Evolutionary conservation across 2,888 invertebrate genomes (phyloP).

Genomic region (Oithona nana): DNA sequence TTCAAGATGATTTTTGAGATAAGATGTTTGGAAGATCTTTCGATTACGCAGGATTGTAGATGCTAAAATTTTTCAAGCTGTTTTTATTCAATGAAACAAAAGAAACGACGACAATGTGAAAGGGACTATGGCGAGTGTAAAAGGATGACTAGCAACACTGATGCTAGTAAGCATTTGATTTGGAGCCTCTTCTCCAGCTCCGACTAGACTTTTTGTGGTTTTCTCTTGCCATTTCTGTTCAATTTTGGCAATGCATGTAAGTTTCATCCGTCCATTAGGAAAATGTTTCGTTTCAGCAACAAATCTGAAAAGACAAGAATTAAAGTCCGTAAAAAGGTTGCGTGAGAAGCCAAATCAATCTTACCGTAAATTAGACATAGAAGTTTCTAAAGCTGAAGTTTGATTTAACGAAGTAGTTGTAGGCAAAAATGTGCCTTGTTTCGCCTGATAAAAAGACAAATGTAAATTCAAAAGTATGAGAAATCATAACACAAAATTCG

Average conservation of each 20-base stretch:
- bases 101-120: no score
- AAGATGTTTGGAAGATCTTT: no score
- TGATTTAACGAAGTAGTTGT: background rate
- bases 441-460: background rate
- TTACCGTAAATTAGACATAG: background rate
- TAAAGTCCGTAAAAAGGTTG: background rate
- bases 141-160: background rate
- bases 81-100: no score
- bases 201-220: background rate
- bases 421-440: background rate
- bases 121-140: no score
- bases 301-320: background rate
- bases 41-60: no score
- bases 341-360: background rate
- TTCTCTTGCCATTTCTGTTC: background rate
- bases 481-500: background rate
- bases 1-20: no score
- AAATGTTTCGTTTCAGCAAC: background rate
- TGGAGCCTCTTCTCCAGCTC: background rate
- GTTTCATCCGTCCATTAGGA: background rate
- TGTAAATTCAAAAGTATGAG: background rate
- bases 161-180: background rate
- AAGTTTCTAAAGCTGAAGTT: background rate
- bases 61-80: no score
- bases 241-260: background rate